phyloP scores from a whole-genome alignment of 2,113 vertebrate genomes.

The Clarias gariepinus region DNA sequence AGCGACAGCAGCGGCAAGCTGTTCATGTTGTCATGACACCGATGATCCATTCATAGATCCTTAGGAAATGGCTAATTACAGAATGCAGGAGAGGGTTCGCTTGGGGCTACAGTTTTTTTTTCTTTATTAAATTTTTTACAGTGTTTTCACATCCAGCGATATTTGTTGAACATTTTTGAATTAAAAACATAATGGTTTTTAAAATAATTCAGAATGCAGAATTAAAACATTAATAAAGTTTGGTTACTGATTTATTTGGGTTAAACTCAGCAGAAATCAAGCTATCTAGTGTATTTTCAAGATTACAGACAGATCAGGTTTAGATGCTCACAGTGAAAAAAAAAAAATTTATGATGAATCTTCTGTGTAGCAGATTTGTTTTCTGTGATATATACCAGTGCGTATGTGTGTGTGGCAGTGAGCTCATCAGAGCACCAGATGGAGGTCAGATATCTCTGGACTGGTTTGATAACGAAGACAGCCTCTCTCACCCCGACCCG shows the following conservation, averaged over 20 bases:
- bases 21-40: background rate
- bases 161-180: background rate
- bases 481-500: slow-evolving; percentile 76
- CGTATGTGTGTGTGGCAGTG: slow-evolving; percentile 72
- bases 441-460: slow-evolving; percentile 98
- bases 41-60: background rate
- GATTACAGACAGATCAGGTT: background rate
- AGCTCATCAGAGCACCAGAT: slow-evolving; percentile 94
- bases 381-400: background rate
- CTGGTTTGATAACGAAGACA: slow-evolving; percentile 93
- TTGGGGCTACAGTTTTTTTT: background rate
- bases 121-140: too few species aligned
- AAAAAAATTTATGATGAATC: background rate
- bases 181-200: background rate
- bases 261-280: too few species aligned
- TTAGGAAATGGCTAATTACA: background rate
- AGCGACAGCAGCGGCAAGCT: background rate
- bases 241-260: too few species aligned
- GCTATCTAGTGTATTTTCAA: background rate
- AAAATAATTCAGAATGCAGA: background rate
- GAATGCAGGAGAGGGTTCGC: background rate
- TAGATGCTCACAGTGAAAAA: background rate
- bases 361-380: background rate
- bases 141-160: too few species aligned
- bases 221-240: background rate